Evolutionary conservation across 1,140 invertebrate species (phyloP).

Genomic region (Aphaenogaster ashmeadi): DNA sequence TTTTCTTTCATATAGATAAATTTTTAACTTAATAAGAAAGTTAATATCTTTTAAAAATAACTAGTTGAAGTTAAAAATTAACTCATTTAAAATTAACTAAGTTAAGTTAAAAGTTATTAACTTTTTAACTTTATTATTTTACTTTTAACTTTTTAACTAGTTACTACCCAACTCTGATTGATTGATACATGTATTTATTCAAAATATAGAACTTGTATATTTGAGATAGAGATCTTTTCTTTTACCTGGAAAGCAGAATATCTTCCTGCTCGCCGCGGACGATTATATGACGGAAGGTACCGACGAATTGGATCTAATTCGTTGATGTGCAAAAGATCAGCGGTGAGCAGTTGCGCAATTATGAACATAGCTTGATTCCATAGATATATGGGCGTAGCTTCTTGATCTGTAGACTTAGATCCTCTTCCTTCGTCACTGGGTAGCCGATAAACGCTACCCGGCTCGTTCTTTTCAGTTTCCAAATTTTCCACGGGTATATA

Average conservation of each 20-base stretch:
- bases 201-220: not conserved
- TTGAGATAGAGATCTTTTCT: slow-evolving; percentile 23
- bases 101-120: too few species aligned
- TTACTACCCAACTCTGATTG: too few species aligned
- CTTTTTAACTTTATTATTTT: too few species aligned
- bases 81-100: too few species aligned
- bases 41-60: too few species aligned
- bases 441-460: slow-evolving; percentile 90
- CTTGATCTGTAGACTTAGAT: slow-evolving; percentile 78
- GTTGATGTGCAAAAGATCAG: slow-evolving; percentile 96
- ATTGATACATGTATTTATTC: not conserved
- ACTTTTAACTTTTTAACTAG: too few species aligned
- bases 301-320: slow-evolving; percentile 98
- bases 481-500: slow-evolving; percentile 95
- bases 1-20: too few species aligned
- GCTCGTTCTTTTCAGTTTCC: slow-evolving; percentile 91
- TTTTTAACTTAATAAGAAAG: too few species aligned
- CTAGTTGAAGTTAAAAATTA: too few species aligned
- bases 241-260: slow-evolving; percentile 98
- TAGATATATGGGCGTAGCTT: slow-evolving; percentile 90
- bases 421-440: slow-evolving; percentile 88
- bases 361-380: slow-evolving; percentile 99
- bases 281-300: slow-evolving; percentile 98
- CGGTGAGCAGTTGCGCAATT: slow-evolving; percentile 96
- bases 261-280: slow-evolving; percentile 95